Base-by-base conservation (phyloP, 2,797 vertebrate genomes). In the Mergus octosetaceus region DNA sequence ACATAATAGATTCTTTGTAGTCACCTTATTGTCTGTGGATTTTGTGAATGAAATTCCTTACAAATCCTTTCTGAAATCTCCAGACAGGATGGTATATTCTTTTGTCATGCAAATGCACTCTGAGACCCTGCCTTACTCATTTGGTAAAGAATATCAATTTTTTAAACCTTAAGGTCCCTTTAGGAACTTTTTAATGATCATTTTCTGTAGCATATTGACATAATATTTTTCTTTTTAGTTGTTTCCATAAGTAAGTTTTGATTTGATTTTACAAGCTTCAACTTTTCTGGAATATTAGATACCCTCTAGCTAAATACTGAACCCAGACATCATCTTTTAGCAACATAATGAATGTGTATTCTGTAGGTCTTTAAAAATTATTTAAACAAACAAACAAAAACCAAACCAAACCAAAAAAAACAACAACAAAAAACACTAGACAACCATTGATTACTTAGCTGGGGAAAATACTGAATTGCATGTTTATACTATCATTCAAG, bases 21-120 rank as follows among this genome's bases (percentile, higher is more conserved):
- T 93, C 72, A 68, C 76, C 62, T 85, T 72, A 61, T 75, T 68
- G 76, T 71, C 79, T 94, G 87, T 82, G 69, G 93, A 93, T 80
- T 92, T 93, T 93, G 89, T 93, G 95, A 97, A 96, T 95, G 96
- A 95, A 96, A 72, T 76, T 85, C 73, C 71, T 84, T 39, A 79
- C 70, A 92, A 92, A 95, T 74, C 78, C 79, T 69, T 57, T 30
- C 64, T 68, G 94, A 95, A 51, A 90, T 36, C 74, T 62, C 39
- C 45, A 61, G 62, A 39, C 70, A 74, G 43, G 56, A 90, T 74
- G 60, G 58, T 49, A 54, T 49, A 21, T 36, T 62, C 77, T 93
- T 95, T 91, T 87, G 53, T 90, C 49, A 92, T 95, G 77, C 61
- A 96, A 89, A 97, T 86, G 49, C 19, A 18, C 53, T 90, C n/a